These are phyloP conservation scores for Cephus pulcher DNA, from an alignment of 2,888 invertebrate genomes.

Conservation along the genomic window DNA sequence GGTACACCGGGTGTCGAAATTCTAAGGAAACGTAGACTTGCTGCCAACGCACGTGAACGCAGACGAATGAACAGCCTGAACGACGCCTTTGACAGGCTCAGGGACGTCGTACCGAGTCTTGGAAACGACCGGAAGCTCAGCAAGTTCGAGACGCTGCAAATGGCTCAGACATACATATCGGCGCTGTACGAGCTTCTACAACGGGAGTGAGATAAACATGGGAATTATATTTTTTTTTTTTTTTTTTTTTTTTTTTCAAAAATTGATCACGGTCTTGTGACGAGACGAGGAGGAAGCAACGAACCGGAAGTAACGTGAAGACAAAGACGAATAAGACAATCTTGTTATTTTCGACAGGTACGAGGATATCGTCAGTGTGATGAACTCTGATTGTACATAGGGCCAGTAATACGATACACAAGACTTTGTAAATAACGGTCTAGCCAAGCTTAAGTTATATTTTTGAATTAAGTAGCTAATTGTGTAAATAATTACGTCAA, in stretches of 20 bases:
- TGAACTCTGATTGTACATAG: background rate
- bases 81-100: slow-evolving; percentile 77
- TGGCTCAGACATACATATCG: slow-evolving; percentile 82
- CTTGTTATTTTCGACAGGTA: background rate
- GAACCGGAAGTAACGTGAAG: background rate
- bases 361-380: background rate
- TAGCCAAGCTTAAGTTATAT: slow-evolving; percentile 41
- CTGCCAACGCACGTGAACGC: slow-evolving; percentile 81
- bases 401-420: background rate
- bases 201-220: slow-evolving; percentile 42
- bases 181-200: slow-evolving; percentile 75
- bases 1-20: slow-evolving; percentile 64
- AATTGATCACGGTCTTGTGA: background rate
- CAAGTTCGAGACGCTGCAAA: slow-evolving; percentile 82
- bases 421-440: slow-evolving; percentile 38
- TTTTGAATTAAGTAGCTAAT: slow-evolving; percentile 14
- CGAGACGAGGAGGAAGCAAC: background rate
- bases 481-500: slow-evolving; percentile 16
- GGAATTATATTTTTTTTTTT: background rate
- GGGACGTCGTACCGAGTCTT: slow-evolving; percentile 78
- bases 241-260: background rate
- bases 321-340: background rate
- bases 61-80: slow-evolving; percentile 80
- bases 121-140: slow-evolving; percentile 79
- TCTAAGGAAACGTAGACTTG: slow-evolving; percentile 74